These are phyloP conservation scores for Microcebus tavaratra DNA, from an alignment of 2,113 vertebrate species.

Conservation along the genomic window DNA sequence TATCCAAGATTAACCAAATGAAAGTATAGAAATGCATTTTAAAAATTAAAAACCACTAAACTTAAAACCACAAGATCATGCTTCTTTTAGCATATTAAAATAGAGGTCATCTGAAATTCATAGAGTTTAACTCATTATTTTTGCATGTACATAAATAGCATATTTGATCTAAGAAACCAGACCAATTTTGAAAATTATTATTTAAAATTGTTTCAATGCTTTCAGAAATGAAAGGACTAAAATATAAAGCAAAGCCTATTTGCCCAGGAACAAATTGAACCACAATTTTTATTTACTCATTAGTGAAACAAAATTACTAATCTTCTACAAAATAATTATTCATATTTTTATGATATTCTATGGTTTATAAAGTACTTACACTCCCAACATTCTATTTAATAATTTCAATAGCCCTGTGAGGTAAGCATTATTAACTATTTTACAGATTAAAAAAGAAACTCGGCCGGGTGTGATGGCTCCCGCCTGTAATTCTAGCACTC, in stretches of 20 bases:
- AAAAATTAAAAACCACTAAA: neutral
- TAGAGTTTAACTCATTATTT: neutral
- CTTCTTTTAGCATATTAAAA: constrained; percentile 11
- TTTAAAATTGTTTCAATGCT: neutral
- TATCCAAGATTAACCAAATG: neutral
- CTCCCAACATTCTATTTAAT: neutral
- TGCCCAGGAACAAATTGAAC: neutral
- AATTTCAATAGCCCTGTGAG: neutral
- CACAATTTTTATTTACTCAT: neutral
- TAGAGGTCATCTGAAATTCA: constrained; percentile 5
- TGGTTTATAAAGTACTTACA: neutral
- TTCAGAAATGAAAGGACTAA: constrained; percentile 42
- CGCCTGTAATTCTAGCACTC: too few species aligned
- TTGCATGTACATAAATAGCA: neutral
- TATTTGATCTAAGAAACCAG: neutral
- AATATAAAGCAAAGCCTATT: constrained; percentile 31
- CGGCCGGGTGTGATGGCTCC: too few species aligned
- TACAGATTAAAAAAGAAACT: constrained; percentile 35
- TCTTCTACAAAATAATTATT: constrained; percentile 5
- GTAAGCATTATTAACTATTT: constrained; percentile 7
- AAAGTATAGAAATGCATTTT: neutral
- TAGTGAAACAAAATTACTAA: constrained; percentile 34
- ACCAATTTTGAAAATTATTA: constrained; percentile 1
- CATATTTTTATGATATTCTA: neutral
- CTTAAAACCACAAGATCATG: neutral